Evolutionary conservation across 2,888 invertebrate species (phyloP), one percentile per base, ranked within the genome.

Genomic region (Lasioglossum lativentre): DNA sequence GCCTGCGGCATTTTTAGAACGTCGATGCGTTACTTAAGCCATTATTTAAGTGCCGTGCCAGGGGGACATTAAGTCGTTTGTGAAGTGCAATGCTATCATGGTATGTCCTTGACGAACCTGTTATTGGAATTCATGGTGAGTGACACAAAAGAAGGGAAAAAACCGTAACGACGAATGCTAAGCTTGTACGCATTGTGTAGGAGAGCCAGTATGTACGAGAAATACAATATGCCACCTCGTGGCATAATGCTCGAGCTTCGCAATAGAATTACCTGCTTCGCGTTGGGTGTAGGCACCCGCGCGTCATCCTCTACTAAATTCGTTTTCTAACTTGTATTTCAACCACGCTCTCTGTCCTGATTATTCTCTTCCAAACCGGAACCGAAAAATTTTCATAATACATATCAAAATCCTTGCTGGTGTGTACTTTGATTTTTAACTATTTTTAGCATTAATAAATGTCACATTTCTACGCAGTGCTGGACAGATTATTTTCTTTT

Each of bases 51-150:
- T 59, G 34, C 27, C 59, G 78, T 63, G 47, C 68, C 72, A 80
- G 73, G 70, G 72, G 30, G 45, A 59, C 71, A 78, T 82, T 85
- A 75, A 78, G 70, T 85, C 76, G 75, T 82, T 68, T 47, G 63
- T 83, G 56, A 83, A 85, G 72, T 80, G 70, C 76, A 77, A 47
- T 56, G 82, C 71, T 84, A 76, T 85, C 84, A 75, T 59, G 45
- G 74, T 40, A 81, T 82, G 89, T 88, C 89, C 86, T 88, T 89
- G 89, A 72, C 86, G 83, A 88, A 86, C 79, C 85, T 75, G 84
- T 86, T 82, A 80, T 86, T 85, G 89, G 85, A 84, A 89, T 88
- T 89, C 88, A 83, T 81, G 84, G 80, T 80, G 88, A 63, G 81
- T 80, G 72, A 84, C 82, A 86, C 66, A 81, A 85, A 86, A 80